Evolutionary conservation across 2,113 vertebrate species (phyloP).

Genomic region (Megaceryle maxima): DNA sequence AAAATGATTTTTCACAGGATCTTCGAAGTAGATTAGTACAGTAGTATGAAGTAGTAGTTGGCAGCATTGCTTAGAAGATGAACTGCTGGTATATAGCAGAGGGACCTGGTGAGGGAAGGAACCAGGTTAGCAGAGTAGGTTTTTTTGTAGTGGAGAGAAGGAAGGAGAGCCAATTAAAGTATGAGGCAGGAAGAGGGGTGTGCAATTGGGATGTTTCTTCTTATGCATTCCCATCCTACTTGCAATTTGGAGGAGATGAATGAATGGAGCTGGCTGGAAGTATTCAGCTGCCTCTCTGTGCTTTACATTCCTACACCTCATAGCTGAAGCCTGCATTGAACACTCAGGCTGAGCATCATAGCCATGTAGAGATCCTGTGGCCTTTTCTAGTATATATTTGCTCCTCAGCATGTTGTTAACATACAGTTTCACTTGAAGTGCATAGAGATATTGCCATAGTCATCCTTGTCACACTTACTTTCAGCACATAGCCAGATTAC

Average conservation of each 20-base stretch:
- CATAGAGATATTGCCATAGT: not conserved
- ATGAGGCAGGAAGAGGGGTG: not conserved
- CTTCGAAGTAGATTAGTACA: not conserved
- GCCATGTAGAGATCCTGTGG: not conserved
- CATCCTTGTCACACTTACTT: not conserved
- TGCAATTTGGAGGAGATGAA: not conserved
- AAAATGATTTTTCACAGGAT: not conserved
- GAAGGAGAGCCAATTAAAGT: not conserved
- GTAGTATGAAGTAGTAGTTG: not conserved
- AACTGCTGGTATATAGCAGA: not conserved
- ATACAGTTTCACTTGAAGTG: not conserved
- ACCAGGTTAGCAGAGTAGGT: not conserved
- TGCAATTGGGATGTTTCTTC: not conserved
- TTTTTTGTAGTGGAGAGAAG: not conserved
- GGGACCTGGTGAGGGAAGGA: not conserved
- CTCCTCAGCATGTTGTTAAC: not conserved
- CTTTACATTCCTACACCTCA: rapidly evolving
- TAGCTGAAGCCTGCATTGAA: not conserved
- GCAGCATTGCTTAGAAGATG: not conserved
- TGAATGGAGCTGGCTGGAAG: not conserved
- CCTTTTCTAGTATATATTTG: not conserved
- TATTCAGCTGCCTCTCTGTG: not conserved
- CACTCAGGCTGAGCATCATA: not conserved
- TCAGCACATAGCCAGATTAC: not conserved
- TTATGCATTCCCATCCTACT: not conserved